phyloP scores from a whole-genome alignment of 2,113 vertebrate species.

The Syrmaticus mikado region DNA sequence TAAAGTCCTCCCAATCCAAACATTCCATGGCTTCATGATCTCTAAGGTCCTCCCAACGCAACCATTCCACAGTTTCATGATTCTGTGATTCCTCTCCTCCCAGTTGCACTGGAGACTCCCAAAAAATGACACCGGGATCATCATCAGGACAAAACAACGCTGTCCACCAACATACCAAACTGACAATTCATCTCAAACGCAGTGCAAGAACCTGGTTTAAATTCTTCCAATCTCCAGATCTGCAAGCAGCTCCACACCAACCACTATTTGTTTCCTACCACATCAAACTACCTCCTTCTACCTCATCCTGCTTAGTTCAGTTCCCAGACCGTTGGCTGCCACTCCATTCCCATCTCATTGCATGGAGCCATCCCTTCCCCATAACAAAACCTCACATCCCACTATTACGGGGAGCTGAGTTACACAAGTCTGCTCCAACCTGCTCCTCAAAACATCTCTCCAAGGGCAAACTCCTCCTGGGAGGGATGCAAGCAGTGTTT shows the following conservation, averaged over 20 bases:
- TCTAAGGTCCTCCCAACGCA: too few relatives aligned
- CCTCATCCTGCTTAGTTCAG: not conserved
- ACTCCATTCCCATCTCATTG: accelerated
- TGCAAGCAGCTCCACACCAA: not conserved
- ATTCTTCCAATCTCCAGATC: not conserved
- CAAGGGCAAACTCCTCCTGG: accelerated
- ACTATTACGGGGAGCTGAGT: not conserved
- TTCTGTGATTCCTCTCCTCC: not conserved
- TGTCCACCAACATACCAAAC: not conserved
- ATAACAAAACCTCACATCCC: not conserved
- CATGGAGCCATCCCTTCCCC: not conserved
- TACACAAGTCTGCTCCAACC: not conserved
- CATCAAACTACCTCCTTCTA: not conserved
- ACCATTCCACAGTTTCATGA: not conserved
- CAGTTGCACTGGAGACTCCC: not conserved
- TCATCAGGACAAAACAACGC: accelerated
- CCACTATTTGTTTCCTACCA: not conserved
- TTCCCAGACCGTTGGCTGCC: not conserved
- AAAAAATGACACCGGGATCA: accelerated
- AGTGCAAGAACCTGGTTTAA: accelerated
- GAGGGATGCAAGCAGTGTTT: not conserved
- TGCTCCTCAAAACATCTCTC: not conserved
- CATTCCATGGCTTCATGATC: too few relatives aligned
- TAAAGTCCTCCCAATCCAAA: too few relatives aligned
- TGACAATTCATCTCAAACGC: not conserved